Evolutionary conservation across 2,888 invertebrate species (phyloP).

Genomic region (Hoplodrina blanda): DNA sequence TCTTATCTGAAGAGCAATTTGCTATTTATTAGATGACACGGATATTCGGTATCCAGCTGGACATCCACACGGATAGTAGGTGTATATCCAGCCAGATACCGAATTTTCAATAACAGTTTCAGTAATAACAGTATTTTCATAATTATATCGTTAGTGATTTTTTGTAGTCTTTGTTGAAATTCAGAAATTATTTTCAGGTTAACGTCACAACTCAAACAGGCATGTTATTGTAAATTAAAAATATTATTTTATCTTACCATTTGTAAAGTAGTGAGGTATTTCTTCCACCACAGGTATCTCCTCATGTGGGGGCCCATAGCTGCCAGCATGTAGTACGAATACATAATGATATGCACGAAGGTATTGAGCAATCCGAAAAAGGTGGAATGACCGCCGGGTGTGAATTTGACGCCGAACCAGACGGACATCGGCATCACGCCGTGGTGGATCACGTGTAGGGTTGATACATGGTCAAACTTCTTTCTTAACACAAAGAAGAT

Average conservation of each 20-base stretch:
- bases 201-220: background rate
- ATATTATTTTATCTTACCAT: constrained; percentile 91
- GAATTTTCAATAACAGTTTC: too few relatives aligned
- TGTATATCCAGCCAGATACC: too few relatives aligned
- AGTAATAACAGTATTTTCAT: too few relatives aligned
- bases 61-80: too few relatives aligned
- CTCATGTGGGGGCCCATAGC: constrained; percentile 97
- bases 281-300: constrained; percentile 98
- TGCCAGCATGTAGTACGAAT: constrained; percentile 97
- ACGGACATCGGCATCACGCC: constrained; percentile 99
- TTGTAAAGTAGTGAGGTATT: constrained; percentile 97
- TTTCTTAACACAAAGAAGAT: constrained; percentile 98
- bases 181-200: background rate
- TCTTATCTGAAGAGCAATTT: too few relatives aligned
- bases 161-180: background rate
- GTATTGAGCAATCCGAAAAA: constrained; percentile 98
- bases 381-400: constrained; percentile 98
- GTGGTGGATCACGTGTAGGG: constrained; percentile 98
- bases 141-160: background rate
- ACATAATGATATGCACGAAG: constrained; percentile 99
- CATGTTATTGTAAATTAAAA: background rate
- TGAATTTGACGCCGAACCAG: constrained; percentile 99
- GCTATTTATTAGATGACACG: too few relatives aligned
- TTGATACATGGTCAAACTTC: constrained; percentile 98
- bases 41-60: too few relatives aligned